phyloP scores from a whole-genome alignment of 2,113 vertebrate species.

The Cinclus cinclus region DNA sequence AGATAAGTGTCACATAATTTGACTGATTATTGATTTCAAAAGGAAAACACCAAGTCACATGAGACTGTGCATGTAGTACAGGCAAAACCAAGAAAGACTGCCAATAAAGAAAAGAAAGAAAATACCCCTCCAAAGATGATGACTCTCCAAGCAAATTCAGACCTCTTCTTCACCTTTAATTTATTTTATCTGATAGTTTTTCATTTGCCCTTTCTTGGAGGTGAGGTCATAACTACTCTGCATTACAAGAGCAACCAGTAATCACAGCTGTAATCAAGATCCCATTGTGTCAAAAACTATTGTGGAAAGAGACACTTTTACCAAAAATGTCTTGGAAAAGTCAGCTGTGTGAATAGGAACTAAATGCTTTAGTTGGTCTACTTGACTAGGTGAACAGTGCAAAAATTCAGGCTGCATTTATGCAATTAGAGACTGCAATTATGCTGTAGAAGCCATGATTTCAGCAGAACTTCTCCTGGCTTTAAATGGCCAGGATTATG shows the following conservation, averaged over 20 bases:
- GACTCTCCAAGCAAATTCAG: not conserved
- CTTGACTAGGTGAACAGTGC: not conserved
- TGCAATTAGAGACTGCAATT: not conserved
- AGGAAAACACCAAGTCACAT: not conserved
- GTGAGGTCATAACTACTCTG: not conserved
- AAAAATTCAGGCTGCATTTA: not conserved
- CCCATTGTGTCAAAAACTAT: not conserved
- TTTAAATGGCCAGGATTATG: not conserved
- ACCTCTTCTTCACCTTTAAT: not conserved
- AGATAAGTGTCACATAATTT: not conserved
- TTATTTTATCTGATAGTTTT: slow-evolving; percentile 19
- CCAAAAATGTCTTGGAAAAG: not conserved
- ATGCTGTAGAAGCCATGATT: not conserved
- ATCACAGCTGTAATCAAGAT: not conserved
- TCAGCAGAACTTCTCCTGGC: not conserved
- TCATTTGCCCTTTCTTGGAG: not conserved
- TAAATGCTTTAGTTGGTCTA: not conserved
- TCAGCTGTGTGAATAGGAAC: not conserved
- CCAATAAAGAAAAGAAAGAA: not conserved
- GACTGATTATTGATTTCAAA: not conserved
- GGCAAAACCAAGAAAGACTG: not conserved
- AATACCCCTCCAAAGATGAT: not conserved
- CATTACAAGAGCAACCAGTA: not conserved
- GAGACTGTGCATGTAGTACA: not conserved
- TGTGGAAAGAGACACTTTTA: not conserved